Conservation (phyloP, 1,140 invertebrate genomes). For the Centruroides vittatus region DNA sequence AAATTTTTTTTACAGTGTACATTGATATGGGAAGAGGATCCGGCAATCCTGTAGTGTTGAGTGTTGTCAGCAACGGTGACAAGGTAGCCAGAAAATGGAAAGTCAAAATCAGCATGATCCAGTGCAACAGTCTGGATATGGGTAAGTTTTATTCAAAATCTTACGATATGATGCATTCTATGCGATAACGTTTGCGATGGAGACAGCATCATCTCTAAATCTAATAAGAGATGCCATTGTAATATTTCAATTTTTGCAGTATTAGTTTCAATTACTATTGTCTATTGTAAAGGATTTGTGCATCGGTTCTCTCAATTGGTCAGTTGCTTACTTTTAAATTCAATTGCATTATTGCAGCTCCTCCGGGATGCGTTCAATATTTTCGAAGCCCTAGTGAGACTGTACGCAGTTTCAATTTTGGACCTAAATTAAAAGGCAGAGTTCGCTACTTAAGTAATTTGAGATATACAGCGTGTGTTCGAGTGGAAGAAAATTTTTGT, state of each 20-base stretch:
- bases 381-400: constrained; percentile 17
- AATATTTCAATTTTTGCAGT: too few species aligned
- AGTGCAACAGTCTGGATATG: constrained; percentile 45
- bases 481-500: constrained; percentile 73
- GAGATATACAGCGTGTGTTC: constrained; percentile 69
- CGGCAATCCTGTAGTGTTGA: constrained; percentile 49
- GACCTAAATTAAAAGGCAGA: constrained; percentile 6
- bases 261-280: too few species aligned
- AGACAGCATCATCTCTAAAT: too few species aligned
- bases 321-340: too few species aligned
- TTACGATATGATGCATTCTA: too few species aligned
- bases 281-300: too few species aligned
- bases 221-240: too few species aligned
- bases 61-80: constrained; percentile 45
- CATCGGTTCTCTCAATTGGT: too few species aligned
- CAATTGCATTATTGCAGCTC: constrained; percentile 8
- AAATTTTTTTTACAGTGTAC: constrained; percentile 46
- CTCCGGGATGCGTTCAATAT: constrained; percentile 22
- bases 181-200: too few species aligned
- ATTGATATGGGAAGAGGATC: constrained; percentile 51
- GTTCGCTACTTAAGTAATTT: constrained; percentile 74
- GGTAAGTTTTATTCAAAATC: constrained; percentile 6
- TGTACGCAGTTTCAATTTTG: constrained; percentile 49
- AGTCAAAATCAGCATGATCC: constrained; percentile 56
- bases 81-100: constrained; percentile 55